A percentile compares a stretch with the other conserved stretches of the same genome.
phyloP scores from a whole-genome alignment of 2,797 vertebrate genomes.

The Leuciscus waleckii region DNA sequence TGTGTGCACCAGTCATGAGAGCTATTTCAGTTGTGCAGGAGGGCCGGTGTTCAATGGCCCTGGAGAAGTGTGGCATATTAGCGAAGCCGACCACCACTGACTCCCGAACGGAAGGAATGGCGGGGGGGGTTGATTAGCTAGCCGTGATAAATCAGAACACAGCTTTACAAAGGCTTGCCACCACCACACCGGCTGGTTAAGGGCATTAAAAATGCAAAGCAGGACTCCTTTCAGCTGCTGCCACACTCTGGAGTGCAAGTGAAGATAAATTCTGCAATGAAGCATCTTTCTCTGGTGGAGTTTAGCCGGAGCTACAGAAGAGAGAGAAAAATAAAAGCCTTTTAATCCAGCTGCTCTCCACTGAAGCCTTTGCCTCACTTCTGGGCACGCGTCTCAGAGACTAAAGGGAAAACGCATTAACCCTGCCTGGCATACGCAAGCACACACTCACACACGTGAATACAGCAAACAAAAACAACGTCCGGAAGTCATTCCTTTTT shows the following conservation, averaged over 20 bases:
- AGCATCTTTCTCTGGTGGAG: conserved; percentile 53
- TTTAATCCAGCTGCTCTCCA: conserved; percentile 72
- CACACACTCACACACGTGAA: conserved; percentile 38
- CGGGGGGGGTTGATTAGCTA: conserved; percentile 72
- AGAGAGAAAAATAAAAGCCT: conserved; percentile 57
- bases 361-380: conserved; percentile 64
- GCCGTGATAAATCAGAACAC: conserved; percentile 74
- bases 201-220: conserved; percentile 80
- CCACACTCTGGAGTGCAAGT: conserved; percentile 70
- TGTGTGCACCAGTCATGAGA: conserved; percentile 38
- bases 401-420: conserved; percentile 70
- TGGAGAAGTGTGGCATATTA: conserved; percentile 12
- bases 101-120: conserved; percentile 57
- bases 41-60: conserved; percentile 21
- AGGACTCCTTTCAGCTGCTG: conserved; percentile 70
- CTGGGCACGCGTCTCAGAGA: conserved; percentile 59
- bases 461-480: conserved; percentile 21
- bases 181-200: conserved; percentile 50
- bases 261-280: conserved; percentile 78
- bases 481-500: conserved; percentile 5
- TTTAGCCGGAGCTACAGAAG: conserved; percentile 27
- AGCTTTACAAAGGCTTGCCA: conserved; percentile 65
- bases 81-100: background rate
- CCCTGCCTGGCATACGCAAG: conserved; percentile 58
- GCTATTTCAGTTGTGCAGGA: conserved; percentile 38